Percentiles rank a stretch among this genome's conserved stretches.
Evolutionary conservation across 2,888 invertebrate genomes (phyloP).

Genomic region (Tetheella fluctuosa): DNA sequence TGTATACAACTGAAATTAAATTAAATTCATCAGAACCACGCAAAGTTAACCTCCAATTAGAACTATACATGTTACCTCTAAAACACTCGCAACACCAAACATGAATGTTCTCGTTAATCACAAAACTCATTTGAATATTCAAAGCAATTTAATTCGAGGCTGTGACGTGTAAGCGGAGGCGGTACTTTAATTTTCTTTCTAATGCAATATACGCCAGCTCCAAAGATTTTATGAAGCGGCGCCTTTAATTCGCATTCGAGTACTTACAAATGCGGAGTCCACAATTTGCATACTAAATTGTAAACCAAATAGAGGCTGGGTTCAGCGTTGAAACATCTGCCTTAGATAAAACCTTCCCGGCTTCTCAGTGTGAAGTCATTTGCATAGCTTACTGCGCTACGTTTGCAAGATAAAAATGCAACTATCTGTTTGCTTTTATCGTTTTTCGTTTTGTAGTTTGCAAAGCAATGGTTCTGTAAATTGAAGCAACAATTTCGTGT

Average conservation of each 20-base stretch:
- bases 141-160: conserved; percentile 51
- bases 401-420: conserved; percentile 56
- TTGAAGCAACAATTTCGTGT: conserved; percentile 30
- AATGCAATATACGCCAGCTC: conserved; percentile 48
- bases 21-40: conserved; percentile 44
- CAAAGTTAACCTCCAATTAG: conserved; percentile 53
- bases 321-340: conserved; percentile 53
- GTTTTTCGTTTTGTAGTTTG: conserved; percentile 30
- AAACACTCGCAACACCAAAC: conserved; percentile 50
- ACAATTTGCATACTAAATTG: conserved; percentile 74
- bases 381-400: conserved; percentile 51
- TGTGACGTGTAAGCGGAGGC: conserved; percentile 37
- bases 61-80: conserved; percentile 39
- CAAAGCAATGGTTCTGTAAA: conserved; percentile 25
- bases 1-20: conserved; percentile 32
- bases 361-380: conserved; percentile 58
- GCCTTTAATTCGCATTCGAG: conserved; percentile 60
- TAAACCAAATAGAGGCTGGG: conserved; percentile 62
- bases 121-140: conserved; percentile 66
- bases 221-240: conserved; percentile 60
- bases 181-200: conserved; percentile 54
- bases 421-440: conserved; percentile 50
- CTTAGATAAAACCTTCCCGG: conserved; percentile 53
- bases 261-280: conserved; percentile 63
- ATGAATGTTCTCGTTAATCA: conserved; percentile 56